Evolutionary conservation across 2,888 invertebrate species (phyloP).

Genomic region (Nineta flava): DNA sequence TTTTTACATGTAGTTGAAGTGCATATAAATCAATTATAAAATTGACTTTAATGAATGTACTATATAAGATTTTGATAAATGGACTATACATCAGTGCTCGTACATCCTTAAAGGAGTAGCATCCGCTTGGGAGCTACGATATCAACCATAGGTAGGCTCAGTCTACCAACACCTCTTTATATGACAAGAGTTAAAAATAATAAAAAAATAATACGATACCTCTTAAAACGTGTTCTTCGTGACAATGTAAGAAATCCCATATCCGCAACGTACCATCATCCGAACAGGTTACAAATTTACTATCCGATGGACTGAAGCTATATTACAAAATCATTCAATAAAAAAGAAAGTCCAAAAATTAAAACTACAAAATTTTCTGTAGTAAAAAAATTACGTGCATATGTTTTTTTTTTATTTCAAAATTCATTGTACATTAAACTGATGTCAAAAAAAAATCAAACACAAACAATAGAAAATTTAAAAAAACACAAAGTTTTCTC

Average conservation of each 20-base stretch:
- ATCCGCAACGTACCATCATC: slow-evolving; percentile 98
- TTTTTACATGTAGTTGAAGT: no score
- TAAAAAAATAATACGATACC: slow-evolving; percentile 38
- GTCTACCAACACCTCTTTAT: no score
- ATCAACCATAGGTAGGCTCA: no score
- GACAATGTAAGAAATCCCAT: slow-evolving; percentile 96
- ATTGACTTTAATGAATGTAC: no score
- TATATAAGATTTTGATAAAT: no score
- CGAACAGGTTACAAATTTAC: slow-evolving; percentile 97
- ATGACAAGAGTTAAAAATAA: no score
- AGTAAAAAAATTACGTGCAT: neutral
- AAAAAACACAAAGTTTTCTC: neutral
- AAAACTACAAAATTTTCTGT: neutral
- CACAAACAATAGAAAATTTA: neutral
- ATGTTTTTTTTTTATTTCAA: neutral
- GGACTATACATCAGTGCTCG: no score
- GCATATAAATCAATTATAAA: no score
- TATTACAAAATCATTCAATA: slow-evolving; percentile 12
- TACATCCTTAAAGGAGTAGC: no score
- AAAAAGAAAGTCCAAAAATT: neutral
- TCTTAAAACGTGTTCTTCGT: slow-evolving; percentile 86
- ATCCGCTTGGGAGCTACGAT: no score
- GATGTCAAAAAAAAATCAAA: neutral
- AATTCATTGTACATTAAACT: slow-evolving; percentile 1
- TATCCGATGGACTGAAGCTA: slow-evolving; percentile 98